These are phyloP conservation scores for Hephaestus fuliginosus DNA, from an alignment of 2,797 vertebrate genomes.

Conservation along the genomic window DNA sequence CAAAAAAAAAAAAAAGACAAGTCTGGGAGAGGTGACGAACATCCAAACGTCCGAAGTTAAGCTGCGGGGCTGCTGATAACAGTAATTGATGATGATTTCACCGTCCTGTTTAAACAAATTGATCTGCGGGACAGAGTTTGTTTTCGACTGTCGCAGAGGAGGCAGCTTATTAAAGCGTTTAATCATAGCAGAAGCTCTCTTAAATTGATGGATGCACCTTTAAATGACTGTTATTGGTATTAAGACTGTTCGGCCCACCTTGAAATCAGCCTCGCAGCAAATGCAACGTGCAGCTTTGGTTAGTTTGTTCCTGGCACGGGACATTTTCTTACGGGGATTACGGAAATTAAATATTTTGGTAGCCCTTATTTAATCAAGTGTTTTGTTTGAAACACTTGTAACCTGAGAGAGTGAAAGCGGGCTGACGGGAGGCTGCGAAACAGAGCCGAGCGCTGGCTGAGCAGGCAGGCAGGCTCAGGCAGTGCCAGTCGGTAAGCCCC, in stretches of 20 bases:
- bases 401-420: constrained; percentile 37
- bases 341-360: background rate
- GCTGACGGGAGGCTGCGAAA: constrained; percentile 9
- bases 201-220: constrained; percentile 36
- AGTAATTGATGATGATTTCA: constrained; percentile 13
- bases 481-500: background rate
- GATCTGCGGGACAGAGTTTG: constrained; percentile 19
- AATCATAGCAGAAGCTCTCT: constrained; percentile 31
- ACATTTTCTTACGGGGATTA: constrained; percentile 21
- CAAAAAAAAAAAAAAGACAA: constrained; percentile 46
- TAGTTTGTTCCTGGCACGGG: background rate
- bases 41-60: constrained; percentile 41
- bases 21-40: constrained; percentile 15
- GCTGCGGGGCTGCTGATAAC: constrained; percentile 31
- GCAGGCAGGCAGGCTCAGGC: constrained; percentile 15
- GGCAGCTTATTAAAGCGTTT: constrained; percentile 32
- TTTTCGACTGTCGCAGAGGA: background rate
- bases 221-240: constrained; percentile 58
- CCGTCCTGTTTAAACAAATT: constrained; percentile 31
- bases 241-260: constrained; percentile 9
- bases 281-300: background rate
- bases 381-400: constrained; percentile 41
- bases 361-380: background rate
- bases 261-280: constrained; percentile 13
- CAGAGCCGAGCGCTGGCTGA: background rate